Base-by-base conservation (phyloP, 2,113 vertebrate species). In the Camelus bactrianus region DNA sequence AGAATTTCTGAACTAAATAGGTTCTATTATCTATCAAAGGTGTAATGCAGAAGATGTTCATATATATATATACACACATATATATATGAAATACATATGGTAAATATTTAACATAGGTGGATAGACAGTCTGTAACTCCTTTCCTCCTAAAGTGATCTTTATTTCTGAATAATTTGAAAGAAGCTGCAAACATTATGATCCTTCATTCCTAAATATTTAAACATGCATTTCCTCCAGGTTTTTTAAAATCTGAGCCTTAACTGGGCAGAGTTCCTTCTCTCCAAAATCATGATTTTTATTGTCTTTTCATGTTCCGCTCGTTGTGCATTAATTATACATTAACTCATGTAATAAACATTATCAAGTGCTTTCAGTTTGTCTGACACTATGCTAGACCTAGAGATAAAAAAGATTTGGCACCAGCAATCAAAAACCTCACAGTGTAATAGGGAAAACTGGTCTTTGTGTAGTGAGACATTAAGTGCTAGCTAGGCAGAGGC, bases 21-120 rank as follows among this genome's bases (percentile, higher is more conserved):
- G 13, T 86, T 73, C 26, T 10, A 95, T 96, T 95, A 92, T 91
- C 88, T 97, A 97, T 16, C 95, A 96, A 96, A 86, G 58, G 91
- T n/a, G 80, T 89, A 98, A 96, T 77, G 75, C 48, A 97, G 85
- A 94, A 97, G 70, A 77, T 64, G 19, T 95, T 96, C 94, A 83
- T 5, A 76, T 75, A 75, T 11, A 30, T 30, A 16, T 4, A 75
- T 16, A 73, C 17, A 73, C 30, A 54, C 16, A 54, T 65, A 48
- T 35, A 35, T 20, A 69, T 46, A 22, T 70, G 62, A 69, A 69
- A 3, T 1, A 79, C 38, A 79, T 79, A 76, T 42, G n/a, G 48
- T 42, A 16, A 38, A 32, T 65, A 28, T 26, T 67, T 52, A 52
- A 32, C 17, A 20, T 6, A 50, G 20, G 69, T 30, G 70, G 65